Conservation (phyloP, 23 tunicate species). For the Clavelina lepadiformis region DNA sequence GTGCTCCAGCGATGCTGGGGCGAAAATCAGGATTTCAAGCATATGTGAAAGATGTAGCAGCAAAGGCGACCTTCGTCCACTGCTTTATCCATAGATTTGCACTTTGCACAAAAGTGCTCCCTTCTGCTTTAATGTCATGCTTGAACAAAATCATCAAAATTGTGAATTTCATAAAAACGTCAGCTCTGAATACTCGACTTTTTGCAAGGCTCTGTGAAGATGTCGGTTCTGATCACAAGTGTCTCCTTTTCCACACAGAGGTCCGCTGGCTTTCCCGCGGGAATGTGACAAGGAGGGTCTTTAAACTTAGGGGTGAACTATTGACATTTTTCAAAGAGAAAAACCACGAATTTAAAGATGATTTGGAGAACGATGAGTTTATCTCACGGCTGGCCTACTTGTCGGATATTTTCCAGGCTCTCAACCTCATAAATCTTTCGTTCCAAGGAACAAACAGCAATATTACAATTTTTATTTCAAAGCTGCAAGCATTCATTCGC, state of each 20-base stretch:
- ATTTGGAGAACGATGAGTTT: constrained; percentile 50
- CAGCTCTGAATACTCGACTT: constrained; percentile 6
- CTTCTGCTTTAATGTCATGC: constrained; percentile 11
- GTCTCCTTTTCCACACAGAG: too few relatives aligned
- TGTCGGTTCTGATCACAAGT: too few relatives aligned
- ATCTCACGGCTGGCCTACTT: constrained; percentile 51
- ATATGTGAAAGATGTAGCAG: constrained; percentile 17
- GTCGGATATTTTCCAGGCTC: constrained; percentile 46
- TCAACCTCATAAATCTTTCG: constrained; percentile 34
- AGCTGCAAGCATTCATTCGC: constrained; percentile 13
- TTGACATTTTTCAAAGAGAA: constrained; percentile 19
- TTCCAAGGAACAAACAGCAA: constrained; percentile 40
- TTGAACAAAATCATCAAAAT: constrained; percentile 19
- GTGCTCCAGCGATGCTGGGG: too few relatives aligned
- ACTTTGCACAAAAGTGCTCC: constrained; percentile 36
- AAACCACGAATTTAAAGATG: constrained; percentile 37
- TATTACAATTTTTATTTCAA: constrained; percentile 17
- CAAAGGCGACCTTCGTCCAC: constrained; percentile 18
- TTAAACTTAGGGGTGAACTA: constrained; percentile 14
- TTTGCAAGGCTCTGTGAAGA: too few relatives aligned
- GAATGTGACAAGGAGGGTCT: constrained; percentile 18
- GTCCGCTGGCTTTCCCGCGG: constrained; percentile 19
- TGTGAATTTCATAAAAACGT: too few relatives aligned
- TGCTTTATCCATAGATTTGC: too few relatives aligned
- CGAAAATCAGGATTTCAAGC: constrained; percentile 33